Evolutionary conservation across 2,113 vertebrate genomes (phyloP).

Genomic region (Mystacornis crossleyi): DNA sequence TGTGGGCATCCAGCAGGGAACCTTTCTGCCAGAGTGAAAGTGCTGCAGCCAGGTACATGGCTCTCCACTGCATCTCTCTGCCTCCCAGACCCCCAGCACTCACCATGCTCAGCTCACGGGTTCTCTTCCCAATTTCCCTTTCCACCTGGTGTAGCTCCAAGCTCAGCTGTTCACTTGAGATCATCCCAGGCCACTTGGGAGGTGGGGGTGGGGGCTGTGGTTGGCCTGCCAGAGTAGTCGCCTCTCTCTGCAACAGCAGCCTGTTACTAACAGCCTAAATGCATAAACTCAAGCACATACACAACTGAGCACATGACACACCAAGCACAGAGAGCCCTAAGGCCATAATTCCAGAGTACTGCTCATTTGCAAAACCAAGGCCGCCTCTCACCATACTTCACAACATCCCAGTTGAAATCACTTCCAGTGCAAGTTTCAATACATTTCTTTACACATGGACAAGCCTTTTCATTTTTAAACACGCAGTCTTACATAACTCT

Average conservation of each 20-base stretch:
- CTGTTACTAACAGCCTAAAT: constrained; percentile 89
- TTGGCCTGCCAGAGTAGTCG: constrained; percentile 81
- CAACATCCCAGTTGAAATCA: not conserved
- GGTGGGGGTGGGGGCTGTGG: constrained; percentile 77
- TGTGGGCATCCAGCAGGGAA: not conserved
- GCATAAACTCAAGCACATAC: constrained; percentile 74
- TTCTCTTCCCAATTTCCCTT: constrained; percentile 95
- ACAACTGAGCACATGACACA: constrained; percentile 65
- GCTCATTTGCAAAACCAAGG: constrained; percentile 17
- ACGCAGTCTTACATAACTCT: not conserved
- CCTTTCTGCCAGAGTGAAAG: not conserved
- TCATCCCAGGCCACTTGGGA: constrained; percentile 88
- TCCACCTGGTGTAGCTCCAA: constrained; percentile 96
- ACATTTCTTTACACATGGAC: not conserved
- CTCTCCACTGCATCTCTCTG: not conserved
- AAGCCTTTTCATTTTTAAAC: not conserved
- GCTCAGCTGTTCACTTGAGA: constrained; percentile 95
- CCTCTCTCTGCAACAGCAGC: constrained; percentile 91
- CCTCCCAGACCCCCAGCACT: constrained; percentile 37
- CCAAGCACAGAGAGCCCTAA: constrained; percentile 1
- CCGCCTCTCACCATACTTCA: not conserved
- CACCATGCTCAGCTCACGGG: constrained; percentile 93
- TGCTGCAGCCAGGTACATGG: not conserved
- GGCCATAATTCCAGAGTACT: not conserved
- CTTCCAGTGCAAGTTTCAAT: not conserved